Conservation (phyloP, 2,113 vertebrate species). For the Oceanodroma tethys region DNA sequence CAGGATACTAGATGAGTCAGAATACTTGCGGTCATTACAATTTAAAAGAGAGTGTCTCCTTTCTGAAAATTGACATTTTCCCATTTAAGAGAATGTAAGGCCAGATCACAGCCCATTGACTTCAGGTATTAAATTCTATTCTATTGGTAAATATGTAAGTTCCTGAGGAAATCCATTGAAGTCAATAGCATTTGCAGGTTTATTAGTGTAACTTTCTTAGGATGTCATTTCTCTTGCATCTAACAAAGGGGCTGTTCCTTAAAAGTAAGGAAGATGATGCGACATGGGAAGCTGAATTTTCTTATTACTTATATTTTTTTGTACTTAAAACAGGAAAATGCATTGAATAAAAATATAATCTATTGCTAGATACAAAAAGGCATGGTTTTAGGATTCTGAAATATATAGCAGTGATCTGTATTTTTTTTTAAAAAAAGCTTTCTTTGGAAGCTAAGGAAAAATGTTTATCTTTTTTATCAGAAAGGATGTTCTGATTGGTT, state of each 20-base stretch:
- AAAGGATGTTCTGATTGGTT: not conserved
- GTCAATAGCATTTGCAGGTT: not conserved
- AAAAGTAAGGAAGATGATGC: not conserved
- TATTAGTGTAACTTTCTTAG: not conserved
- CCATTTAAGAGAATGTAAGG: not conserved
- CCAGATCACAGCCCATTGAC: not conserved
- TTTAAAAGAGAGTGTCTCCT: not conserved
- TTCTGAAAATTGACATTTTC: not conserved
- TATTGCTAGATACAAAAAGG: not conserved
- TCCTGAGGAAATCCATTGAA: not conserved
- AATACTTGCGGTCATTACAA: not conserved
- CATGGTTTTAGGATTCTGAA: not conserved
- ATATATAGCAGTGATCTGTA: not conserved
- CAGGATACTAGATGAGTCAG: rapidly evolving
- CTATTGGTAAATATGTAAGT: not conserved
- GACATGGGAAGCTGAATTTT: not conserved
- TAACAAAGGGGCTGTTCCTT: not conserved
- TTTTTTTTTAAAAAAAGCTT: not conserved
- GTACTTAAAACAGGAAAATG: not conserved
- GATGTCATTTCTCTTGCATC: not conserved
- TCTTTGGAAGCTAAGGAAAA: not conserved
- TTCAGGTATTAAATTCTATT: not conserved
- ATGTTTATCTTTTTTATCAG: not conserved
- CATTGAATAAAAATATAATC: not conserved
- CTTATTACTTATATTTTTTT: not conserved